These are phyloP conservation scores for Drosophila anomalata DNA, from an alignment of 2,888 invertebrate genomes.

Conservation along the genomic window DNA sequence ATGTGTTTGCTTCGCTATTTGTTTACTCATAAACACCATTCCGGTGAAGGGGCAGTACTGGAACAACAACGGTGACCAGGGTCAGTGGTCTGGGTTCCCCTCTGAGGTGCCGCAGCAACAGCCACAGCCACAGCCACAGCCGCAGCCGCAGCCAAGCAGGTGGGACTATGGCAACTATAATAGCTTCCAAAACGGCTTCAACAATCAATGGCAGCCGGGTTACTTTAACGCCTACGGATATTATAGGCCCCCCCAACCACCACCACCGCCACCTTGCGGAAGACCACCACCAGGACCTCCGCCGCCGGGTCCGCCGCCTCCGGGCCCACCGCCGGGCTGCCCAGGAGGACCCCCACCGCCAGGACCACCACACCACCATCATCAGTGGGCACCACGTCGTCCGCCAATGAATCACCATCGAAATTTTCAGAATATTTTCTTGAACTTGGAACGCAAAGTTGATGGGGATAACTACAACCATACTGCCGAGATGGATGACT, in stretches of 20 bases:
- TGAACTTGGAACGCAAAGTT: slow-evolving; percentile 43
- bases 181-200: slow-evolving; percentile 27
- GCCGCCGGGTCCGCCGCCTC: slow-evolving; percentile 29
- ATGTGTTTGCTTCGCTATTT: slow-evolving; percentile 15
- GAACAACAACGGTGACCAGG: slow-evolving; percentile 14
- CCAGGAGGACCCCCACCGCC: slow-evolving; percentile 20
- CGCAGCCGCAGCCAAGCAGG: slow-evolving; percentile 40
- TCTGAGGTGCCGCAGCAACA: slow-evolving; percentile 3
- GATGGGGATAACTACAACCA: slow-evolving; percentile 40
- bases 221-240: slow-evolving; percentile 39
- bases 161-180: slow-evolving; percentile 33
- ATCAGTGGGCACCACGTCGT: slow-evolving; percentile 24
- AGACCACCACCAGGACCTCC: slow-evolving; percentile 37
- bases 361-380: not conserved
- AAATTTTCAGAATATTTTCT: slow-evolving; percentile 57
- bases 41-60: slow-evolving; percentile 26
- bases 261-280: slow-evolving; percentile 38
- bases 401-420: slow-evolving; percentile 40
- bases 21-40: slow-evolving; percentile 8
- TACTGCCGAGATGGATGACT: slow-evolving; percentile 51
- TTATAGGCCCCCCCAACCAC: slow-evolving; percentile 48
- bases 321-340: slow-evolving; percentile 42
- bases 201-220: slow-evolving; percentile 34
- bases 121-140: not conserved
- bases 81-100: slow-evolving; percentile 26